phyloP scores from a whole-genome alignment of 37 sponge, comb jelly and placozoan genomes.

The Petrosia ficiformis region DNA sequence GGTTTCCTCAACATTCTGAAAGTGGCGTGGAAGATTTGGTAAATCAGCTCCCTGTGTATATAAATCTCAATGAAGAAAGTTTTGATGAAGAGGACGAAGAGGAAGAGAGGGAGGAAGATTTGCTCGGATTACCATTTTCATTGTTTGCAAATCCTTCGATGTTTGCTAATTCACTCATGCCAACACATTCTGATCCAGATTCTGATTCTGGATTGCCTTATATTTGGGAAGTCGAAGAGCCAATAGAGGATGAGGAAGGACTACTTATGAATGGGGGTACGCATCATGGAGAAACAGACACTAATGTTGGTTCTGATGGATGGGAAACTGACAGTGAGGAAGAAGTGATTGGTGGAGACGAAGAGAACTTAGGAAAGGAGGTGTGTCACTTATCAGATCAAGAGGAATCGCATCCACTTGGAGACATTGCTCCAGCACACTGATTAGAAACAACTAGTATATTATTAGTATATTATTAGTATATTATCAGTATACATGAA shows the following conservation, averaged over 20 bases:
- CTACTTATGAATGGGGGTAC: too few species aligned
- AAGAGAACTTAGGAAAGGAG: not conserved
- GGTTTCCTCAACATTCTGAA: too few species aligned
- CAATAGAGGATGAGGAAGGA: too few species aligned
- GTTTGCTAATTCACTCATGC: not conserved
- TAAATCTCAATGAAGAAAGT: not conserved
- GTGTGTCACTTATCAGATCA: not conserved
- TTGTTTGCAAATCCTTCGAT: too few species aligned
- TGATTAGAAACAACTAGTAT: too few species aligned
- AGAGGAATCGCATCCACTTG: not conserved
- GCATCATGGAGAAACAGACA: not conserved
- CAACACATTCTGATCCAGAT: not conserved
- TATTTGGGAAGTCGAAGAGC: not conserved
- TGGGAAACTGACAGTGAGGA: slow-evolving; percentile 8
- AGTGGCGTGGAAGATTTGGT: too few species aligned
- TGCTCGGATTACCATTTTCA: too few species aligned
- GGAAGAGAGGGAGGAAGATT: not conserved
- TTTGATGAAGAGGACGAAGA: slow-evolving; percentile 2
- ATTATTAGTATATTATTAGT: too few species aligned
- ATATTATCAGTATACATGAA: too few species aligned
- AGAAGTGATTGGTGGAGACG: not conserved
- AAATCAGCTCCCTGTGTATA: too few species aligned
- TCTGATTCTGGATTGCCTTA: too few species aligned
- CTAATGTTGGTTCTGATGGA: not conserved
- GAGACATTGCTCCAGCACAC: not conserved